phyloP scores from a whole-genome alignment of 2,113 vertebrate species.

The Eolophus roseicapilla region DNA sequence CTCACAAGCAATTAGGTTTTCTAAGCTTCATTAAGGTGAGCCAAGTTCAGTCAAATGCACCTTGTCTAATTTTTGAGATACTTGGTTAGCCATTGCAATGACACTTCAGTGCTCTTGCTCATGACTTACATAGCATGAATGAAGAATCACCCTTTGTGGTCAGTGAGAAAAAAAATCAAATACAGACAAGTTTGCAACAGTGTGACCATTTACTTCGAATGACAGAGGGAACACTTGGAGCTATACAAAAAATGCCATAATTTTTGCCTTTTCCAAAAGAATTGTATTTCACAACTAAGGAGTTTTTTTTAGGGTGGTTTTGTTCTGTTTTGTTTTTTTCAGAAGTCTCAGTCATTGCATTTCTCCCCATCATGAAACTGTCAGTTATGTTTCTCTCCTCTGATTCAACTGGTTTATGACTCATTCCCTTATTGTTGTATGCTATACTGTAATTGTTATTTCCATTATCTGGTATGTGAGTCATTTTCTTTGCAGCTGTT shows the following conservation, averaged over 20 bases:
- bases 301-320: not conserved
- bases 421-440: slow-evolving; percentile 15
- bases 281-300: not conserved
- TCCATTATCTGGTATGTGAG: slow-evolving; percentile 47
- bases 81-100: not conserved
- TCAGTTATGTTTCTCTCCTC: not conserved
- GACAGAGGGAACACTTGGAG: not conserved
- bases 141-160: not conserved
- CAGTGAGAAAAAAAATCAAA: not conserved
- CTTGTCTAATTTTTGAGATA: not conserved
- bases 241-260: not conserved
- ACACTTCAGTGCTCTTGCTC: not conserved
- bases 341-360: not conserved
- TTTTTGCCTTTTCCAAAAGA: not conserved
- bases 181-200: not conserved
- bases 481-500: slow-evolving; percentile 50
- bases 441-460: slow-evolving; percentile 56
- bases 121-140: not conserved
- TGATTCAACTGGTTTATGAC: slow-evolving; percentile 24
- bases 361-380: not conserved
- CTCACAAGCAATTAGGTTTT: not conserved
- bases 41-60: not conserved
- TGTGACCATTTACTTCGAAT: not conserved
- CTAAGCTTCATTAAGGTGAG: not conserved
- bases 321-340: not conserved